A percentile compares a stretch with the other conserved stretches of the same genome.
phyloP scores from a whole-genome alignment of 2,113 vertebrate species.

The Arothron firmamentum region DNA sequence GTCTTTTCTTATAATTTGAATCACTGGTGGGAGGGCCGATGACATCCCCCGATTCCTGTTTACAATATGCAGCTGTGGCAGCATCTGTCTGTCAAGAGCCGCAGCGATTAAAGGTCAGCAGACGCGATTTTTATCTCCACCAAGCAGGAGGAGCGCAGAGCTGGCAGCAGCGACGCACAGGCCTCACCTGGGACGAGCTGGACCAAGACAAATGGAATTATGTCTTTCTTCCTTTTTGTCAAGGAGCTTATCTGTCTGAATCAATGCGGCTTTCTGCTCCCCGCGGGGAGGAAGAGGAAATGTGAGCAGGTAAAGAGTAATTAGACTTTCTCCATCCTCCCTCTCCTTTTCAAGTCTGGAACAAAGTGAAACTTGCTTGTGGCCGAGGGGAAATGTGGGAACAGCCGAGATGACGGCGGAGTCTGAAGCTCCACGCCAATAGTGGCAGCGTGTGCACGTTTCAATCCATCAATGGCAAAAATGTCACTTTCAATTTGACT shows the following conservation, averaged over 20 bases:
- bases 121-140: constrained; percentile 66
- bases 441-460: constrained; percentile 20
- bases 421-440: constrained; percentile 47
- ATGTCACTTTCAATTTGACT: constrained; percentile 39
- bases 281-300: constrained; percentile 12
- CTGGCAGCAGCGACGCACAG: constrained; percentile 62
- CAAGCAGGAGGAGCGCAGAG: constrained; percentile 63
- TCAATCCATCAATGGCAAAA: constrained; percentile 43
- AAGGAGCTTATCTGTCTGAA: constrained; percentile 63
- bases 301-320: constrained; percentile 45
- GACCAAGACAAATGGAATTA: constrained; percentile 71
- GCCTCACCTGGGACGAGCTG: constrained; percentile 56
- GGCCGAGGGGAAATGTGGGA: constrained; percentile 19
- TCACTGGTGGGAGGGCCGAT: no score
- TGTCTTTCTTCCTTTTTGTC: constrained; percentile 58
- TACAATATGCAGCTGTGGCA: background rate
- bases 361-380: constrained; percentile 36
- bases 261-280: constrained; percentile 45
- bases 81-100: constrained; percentile 32
- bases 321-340: constrained; percentile 38
- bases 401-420: constrained; percentile 39
- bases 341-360: constrained; percentile 36
- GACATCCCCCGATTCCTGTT: no score
- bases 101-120: constrained; percentile 67
- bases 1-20: no score